These are phyloP conservation scores for Drosophila nasuta DNA, from an alignment of 1,140 invertebrate species.

Conservation along the genomic window DNA sequence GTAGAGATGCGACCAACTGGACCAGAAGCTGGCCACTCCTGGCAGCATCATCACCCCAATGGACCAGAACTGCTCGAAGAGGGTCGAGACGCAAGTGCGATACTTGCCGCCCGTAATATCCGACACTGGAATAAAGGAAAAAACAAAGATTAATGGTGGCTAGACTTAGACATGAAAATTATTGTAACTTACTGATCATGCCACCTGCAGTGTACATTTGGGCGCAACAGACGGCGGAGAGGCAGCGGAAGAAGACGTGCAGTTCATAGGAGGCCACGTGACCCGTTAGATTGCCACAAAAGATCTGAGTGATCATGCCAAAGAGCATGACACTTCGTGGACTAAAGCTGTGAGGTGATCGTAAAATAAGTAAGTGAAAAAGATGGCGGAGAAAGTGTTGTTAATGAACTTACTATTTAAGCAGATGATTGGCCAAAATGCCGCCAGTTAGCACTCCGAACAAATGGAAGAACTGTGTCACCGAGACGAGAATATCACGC, in stretches of 20 bases:
- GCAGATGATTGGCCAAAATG: constrained; percentile 82
- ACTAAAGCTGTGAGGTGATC: constrained; percentile 65
- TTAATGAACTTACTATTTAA: constrained; percentile 81
- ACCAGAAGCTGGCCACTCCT: constrained; percentile 82
- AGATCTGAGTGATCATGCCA: constrained; percentile 85
- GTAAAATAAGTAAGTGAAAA: background rate
- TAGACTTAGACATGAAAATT: background rate
- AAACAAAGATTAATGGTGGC: background rate
- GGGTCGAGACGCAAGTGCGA: constrained; percentile 79
- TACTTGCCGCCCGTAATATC: constrained; percentile 84
- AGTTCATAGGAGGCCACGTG: constrained; percentile 83
- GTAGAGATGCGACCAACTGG: constrained; percentile 85
- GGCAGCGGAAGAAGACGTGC: constrained; percentile 84
- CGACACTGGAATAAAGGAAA: constrained; percentile 61
- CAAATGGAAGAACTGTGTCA: constrained; percentile 85
- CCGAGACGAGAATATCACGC: constrained; percentile 84
- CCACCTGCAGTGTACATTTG: constrained; percentile 85
- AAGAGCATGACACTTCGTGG: constrained; percentile 84
- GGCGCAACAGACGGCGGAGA: constrained; percentile 84
- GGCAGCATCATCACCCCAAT: constrained; percentile 85
- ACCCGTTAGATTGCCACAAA: constrained; percentile 84
- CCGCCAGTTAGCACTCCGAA: constrained; percentile 85
- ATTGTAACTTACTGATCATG: constrained; percentile 80
- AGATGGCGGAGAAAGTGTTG: background rate
- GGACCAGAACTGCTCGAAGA: constrained; percentile 85